These are phyloP conservation scores for Oryzias sinensis DNA, from an alignment of 2,797 vertebrate species.

Conservation along the genomic window DNA sequence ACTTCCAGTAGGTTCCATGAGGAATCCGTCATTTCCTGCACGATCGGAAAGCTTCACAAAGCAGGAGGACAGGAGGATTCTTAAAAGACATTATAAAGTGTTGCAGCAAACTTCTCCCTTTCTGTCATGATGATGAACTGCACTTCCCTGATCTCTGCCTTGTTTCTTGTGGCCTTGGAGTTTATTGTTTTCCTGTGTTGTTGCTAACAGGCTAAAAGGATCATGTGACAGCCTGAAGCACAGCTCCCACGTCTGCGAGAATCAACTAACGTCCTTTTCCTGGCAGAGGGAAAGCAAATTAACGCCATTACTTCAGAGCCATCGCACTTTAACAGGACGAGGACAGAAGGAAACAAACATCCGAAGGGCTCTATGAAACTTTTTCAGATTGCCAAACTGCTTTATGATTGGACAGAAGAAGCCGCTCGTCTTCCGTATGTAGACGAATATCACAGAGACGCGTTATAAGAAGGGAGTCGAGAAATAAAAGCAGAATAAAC, in stretches of 20 bases:
- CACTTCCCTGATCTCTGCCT: constrained; percentile 9
- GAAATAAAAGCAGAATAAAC: no score
- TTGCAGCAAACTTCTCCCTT: not conserved
- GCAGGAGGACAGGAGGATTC: not conserved
- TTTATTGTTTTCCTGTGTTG: constrained; percentile 50
- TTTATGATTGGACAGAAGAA: no score
- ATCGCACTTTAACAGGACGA: not conserved
- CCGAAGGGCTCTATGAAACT: constrained; percentile 25
- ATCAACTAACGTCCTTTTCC: constrained; percentile 61
- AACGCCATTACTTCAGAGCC: constrained; percentile 32
- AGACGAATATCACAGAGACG: no score
- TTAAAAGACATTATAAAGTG: constrained; percentile 1
- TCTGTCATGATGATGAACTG: constrained; percentile 51
- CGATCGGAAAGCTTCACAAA: not conserved
- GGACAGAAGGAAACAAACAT: not conserved
- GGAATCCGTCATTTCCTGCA: no score
- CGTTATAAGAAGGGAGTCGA: no score
- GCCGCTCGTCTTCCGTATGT: no score
- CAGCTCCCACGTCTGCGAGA: constrained; percentile 50
- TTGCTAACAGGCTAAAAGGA: constrained; percentile 49
- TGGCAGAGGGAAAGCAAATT: constrained; percentile 57
- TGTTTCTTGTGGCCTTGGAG: constrained; percentile 22
- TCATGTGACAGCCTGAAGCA: constrained; percentile 40
- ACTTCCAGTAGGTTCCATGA: no score
- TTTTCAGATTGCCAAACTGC: not conserved